Evolutionary conservation across 2,888 invertebrate genomes (phyloP), one percentile per base, ranked within the genome.

Genomic region (Atherix ibis): DNA sequence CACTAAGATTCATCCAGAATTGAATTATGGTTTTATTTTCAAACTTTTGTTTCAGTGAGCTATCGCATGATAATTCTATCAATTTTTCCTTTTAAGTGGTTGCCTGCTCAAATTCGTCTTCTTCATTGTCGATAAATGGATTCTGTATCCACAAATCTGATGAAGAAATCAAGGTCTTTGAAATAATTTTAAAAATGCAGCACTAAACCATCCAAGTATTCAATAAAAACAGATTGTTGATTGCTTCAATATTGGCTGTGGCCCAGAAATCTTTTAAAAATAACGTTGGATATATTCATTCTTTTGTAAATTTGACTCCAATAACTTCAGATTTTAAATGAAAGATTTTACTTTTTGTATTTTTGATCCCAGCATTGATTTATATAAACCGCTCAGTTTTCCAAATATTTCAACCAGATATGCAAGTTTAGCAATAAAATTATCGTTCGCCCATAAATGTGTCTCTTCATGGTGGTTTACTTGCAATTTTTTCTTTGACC

Each of bases 401-500:
- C 24, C 30, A 26, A 36, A 36, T 24, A 36, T 33, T 15, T 36
- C 31, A 31, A 31, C 31, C 30, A 36, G 31, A 36, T 36, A 31
- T 18, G 31, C 31, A 25, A 36, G 24, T 36, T 36, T 31, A 36
- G 31, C 18, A 36, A 36, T 36, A 36, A 36, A 36, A 18, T 36
- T 31, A 36, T 36, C 36, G 31, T 36, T 31, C 14, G 31, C 18
- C 31, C 31, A 36, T 18, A 25, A 31, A 31, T 22, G 17, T 36
- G 26, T 27, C 26, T 33, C 25, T 10, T 33, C 33, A 25, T 24
- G 27, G 17, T 34, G 19, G 28, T 34, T 34, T 22, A 28, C 28
- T 25, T 14, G 36, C 36, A 28, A 32, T 36, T 28, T 32, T 32
- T 15, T 36, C 35, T 35, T 35, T 35, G 14, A 35, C 30, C 17